Base-by-base conservation (phyloP, 2,888 invertebrate species). In the Spilosoma lubricipeda region DNA sequence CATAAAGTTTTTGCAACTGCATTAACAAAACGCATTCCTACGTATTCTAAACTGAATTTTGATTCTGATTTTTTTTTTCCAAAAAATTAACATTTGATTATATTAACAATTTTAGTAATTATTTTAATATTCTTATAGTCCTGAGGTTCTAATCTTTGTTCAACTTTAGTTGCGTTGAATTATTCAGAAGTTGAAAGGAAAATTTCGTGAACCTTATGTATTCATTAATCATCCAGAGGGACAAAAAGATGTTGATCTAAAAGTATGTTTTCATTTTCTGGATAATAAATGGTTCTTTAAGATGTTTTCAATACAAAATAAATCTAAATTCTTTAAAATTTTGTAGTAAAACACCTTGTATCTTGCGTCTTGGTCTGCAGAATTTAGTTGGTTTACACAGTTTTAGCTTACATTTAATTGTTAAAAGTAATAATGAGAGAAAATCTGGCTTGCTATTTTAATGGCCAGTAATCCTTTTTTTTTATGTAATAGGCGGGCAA, bases 201-300 rank as follows among this genome's bases (percentile, higher is more conserved):
- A 30, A 30, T 9, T 45, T 45, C 30, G 30, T 18, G 15, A 18
- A 30, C 63, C 4, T 20, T 20, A 48, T 23, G 27, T 30, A 30
- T 48, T 67, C 67, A 48, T 67, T 30, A 67, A 67, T 67, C 30
- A 45, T 67, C 13, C 27, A 20, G 30, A 48, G 20, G 67, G 18
- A 48, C 30, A 63, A 63, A 63, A 63, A 18, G 63, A 30, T 63
- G 63, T 63, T 67, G 67, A 20, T 30, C 48, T 67, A 67, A 30
- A 45, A 45, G 11, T 30, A 36, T 11, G 33, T 30, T 52, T 67
- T 36, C 33, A 33, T n/a, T 23, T 33, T 68, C 15, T 13, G 7
- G 5, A 7, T 63, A 30, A 30, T 63, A 30, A 63, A 30, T 30
- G 30, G 30, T 30, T 30, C 63, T 30, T 5, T 2, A 7, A 30